phyloP scores from a whole-genome alignment of 53 echinoderm and acorn worm genomes.

The Astropecten irregularis region DNA sequence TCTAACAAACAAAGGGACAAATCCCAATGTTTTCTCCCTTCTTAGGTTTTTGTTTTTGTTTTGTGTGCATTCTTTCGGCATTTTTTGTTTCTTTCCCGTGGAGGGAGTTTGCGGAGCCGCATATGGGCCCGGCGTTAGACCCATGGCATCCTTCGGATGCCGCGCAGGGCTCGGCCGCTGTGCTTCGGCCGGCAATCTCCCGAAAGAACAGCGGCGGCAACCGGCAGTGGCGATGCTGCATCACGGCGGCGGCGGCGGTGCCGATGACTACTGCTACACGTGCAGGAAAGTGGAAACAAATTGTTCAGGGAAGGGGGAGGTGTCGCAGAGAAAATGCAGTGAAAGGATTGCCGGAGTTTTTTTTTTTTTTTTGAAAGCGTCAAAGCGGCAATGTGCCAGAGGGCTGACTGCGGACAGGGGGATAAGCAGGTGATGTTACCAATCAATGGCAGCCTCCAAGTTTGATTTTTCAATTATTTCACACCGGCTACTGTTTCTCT shows the following conservation, averaged over 20 bases:
- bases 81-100: too few relatives aligned
- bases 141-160: slow-evolving; percentile 9
- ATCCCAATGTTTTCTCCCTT: too few relatives aligned
- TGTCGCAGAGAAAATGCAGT: slow-evolving; percentile 26
- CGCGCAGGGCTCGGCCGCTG: slow-evolving; percentile 1
- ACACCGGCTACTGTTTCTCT: too few relatives aligned
- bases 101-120: too few relatives aligned
- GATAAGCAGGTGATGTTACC: slow-evolving; percentile 22
- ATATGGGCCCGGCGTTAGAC: background rate
- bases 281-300: slow-evolving; percentile 46
- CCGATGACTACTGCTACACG: slow-evolving; percentile 20
- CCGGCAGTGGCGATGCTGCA: too few relatives aligned
- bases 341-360: slow-evolving; percentile 23
- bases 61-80: too few relatives aligned
- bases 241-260: background rate
- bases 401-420: slow-evolving; percentile 25
- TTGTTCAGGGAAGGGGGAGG: slow-evolving; percentile 18
- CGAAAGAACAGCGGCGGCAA: too few relatives aligned
- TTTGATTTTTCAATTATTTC: background rate
- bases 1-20: too few relatives aligned
- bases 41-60: too few relatives aligned
- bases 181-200: background rate
- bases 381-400: background rate
- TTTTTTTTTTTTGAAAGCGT: too few relatives aligned
- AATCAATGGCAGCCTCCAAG: background rate